Evolutionary conservation across 30 jellyfish, hydroid and myxozoan species (phyloP).

Genomic region (Turritopsis rubra): DNA sequence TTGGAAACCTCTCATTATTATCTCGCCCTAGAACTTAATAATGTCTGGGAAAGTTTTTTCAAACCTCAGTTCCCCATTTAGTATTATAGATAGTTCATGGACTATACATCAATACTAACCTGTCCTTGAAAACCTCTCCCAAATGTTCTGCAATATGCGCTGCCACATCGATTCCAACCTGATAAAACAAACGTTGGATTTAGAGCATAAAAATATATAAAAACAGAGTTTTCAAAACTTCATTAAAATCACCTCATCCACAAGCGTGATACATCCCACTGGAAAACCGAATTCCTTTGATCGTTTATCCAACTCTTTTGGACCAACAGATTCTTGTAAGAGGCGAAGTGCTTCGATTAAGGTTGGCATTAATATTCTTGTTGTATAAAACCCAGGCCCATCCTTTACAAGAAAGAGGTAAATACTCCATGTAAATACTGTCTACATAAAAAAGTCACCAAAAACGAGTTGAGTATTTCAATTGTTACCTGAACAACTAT

Average conservation of each 20-base stretch:
- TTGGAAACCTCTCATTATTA: too few relatives aligned
- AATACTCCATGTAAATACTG: background rate
- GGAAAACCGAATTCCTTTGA: conserved; percentile 88
- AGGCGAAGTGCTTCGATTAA: conserved; percentile 83
- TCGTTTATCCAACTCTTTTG: conserved; percentile 59
- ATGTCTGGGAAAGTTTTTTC: too few relatives aligned
- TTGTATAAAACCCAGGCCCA: conserved; percentile 98
- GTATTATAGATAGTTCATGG: too few relatives aligned
- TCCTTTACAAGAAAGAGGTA: conserved; percentile 31
- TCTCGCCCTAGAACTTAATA: too few relatives aligned
- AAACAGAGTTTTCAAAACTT: background rate
- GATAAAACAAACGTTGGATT: background rate
- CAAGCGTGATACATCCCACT: conserved; percentile 79
- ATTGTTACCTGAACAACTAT: conserved; percentile 75
- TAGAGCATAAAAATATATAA: background rate
- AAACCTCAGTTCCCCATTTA: too few relatives aligned
- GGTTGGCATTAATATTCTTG: conserved; percentile 89
- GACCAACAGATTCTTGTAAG: conserved; percentile 72
- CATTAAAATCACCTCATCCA: conserved; percentile 79
- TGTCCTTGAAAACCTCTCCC: conserved; percentile 50
- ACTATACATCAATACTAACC: conserved; percentile 28
- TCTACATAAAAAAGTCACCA: background rate
- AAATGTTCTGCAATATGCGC: conserved; percentile 87
- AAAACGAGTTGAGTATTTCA: background rate
- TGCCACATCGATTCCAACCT: conserved; percentile 97